Percentiles rank a stretch among this genome's conserved stretches.
These are phyloP conservation scores for Eupithecia insigniata DNA, from an alignment of 2,888 invertebrate genomes.

Conservation along the genomic window DNA sequence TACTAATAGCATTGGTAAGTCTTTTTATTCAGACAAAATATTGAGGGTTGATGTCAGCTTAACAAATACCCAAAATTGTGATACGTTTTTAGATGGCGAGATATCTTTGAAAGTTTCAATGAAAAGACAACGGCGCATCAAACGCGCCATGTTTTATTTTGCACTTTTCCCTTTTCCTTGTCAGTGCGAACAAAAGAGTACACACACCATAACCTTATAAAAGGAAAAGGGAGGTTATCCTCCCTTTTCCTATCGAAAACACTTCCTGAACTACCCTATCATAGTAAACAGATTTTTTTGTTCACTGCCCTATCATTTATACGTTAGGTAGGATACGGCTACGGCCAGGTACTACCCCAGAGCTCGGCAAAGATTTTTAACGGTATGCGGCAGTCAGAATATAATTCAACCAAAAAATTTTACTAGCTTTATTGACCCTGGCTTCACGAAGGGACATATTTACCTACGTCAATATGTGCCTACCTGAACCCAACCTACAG, in stretches of 20 bases:
- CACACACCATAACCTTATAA: too few species aligned
- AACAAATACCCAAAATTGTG: neutral
- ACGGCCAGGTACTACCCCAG: neutral
- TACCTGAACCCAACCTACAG: neutral
- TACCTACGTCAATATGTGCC: too few species aligned
- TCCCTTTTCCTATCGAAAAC: neutral
- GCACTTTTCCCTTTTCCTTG: too few species aligned
- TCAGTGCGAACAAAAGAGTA: too few species aligned
- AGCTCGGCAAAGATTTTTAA: neutral
- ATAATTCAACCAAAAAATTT: too few species aligned
- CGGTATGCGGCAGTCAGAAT: too few species aligned
- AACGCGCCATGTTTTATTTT: neutral
- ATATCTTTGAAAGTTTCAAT: neutral
- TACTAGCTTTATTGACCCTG: too few species aligned
- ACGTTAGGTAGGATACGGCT: neutral
- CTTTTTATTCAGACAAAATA: neutral
- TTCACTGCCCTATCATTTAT: too few species aligned
- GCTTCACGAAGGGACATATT: too few species aligned
- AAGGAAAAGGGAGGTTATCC: too few species aligned
- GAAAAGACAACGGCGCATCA: neutral
- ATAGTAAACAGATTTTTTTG: too few species aligned
- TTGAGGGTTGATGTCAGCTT: neutral
- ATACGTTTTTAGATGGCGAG: neutral
- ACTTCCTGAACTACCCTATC: neutral
- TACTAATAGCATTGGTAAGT: slow-evolving; percentile 69